phyloP scores from a whole-genome alignment of 1,140 invertebrate genomes.

The Branchinecta lynchi region DNA sequence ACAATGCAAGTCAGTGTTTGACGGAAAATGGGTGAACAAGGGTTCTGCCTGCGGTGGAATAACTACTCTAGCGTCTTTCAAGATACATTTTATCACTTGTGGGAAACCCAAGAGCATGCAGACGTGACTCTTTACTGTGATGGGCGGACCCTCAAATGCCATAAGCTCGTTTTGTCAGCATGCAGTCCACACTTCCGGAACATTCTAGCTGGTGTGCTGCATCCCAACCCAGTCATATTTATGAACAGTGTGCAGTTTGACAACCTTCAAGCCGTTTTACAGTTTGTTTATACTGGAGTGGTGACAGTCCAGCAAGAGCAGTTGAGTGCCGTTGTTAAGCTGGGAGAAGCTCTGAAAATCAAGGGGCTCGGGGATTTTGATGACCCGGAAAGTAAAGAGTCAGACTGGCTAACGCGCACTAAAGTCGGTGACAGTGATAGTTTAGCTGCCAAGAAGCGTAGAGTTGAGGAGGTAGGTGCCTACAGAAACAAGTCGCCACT shows the following conservation, averaged over 20 bases:
- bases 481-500: too few species aligned
- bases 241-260: constrained; percentile 22
- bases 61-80: constrained; percentile 33
- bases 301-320: constrained; percentile 22
- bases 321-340: constrained; percentile 26
- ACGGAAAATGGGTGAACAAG: neutral
- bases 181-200: constrained; percentile 33
- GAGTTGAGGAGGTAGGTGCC: too few species aligned
- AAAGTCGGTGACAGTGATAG: too few species aligned
- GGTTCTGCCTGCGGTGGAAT: constrained; percentile 50
- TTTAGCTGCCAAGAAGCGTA: too few species aligned
- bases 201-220: constrained; percentile 29
- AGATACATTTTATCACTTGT: constrained; percentile 30
- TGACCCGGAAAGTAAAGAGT: neutral
- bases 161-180: constrained; percentile 33
- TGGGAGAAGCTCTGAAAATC: constrained; percentile 61
- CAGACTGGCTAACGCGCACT: too few species aligned
- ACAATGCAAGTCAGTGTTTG: too few species aligned
- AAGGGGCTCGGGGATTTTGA: constrained; percentile 35
- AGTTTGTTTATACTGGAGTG: constrained; percentile 23
- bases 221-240: constrained; percentile 29
- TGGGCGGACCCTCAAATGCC: constrained; percentile 30
- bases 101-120: constrained; percentile 28
- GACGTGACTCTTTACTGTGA: constrained; percentile 35
- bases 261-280: constrained; percentile 20